Evolutionary conservation across 2,797 vertebrate genomes (phyloP).

Genomic region (Smutsia gigantea): DNA sequence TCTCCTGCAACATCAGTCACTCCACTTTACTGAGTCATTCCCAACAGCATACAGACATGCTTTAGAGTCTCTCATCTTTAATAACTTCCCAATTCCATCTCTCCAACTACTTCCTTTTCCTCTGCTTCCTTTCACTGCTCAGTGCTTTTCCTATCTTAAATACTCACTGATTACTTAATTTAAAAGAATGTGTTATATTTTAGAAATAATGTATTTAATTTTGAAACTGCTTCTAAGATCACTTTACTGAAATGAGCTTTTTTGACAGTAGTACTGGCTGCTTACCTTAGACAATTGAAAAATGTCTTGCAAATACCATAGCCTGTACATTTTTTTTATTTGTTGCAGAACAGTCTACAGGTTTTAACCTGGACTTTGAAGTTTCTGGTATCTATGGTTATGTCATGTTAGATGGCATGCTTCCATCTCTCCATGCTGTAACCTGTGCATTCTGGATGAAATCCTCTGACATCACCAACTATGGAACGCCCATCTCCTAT

Average conservation of each 20-base stretch:
- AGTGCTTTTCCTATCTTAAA: background rate
- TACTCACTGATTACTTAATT: background rate
- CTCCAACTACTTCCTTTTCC: background rate
- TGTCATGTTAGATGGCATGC: slow-evolving; percentile 93
- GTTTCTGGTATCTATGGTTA: slow-evolving; percentile 97
- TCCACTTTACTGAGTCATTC: background rate
- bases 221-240: background rate
- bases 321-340: slow-evolving; percentile 76
- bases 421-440: slow-evolving; percentile 93
- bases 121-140: background rate
- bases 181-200: background rate
- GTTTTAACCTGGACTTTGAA: slow-evolving; percentile 98
- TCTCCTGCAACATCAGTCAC: background rate
- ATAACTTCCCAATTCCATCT: background rate
- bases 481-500: slow-evolving; percentile 97
- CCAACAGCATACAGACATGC: background rate
- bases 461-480: slow-evolving; percentile 94
- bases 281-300: background rate
- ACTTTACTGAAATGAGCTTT: background rate
- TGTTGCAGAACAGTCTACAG: slow-evolving; percentile 94
- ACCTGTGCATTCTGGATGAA: slow-evolving; percentile 99
- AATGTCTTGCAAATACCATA: background rate
- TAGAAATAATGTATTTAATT: slow-evolving; percentile 4
- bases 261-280: background rate
- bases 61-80: background rate